Percentiles rank a stretch among this genome's conserved stretches.
These are phyloP conservation scores for Gambelia wislizenii DNA, from an alignment of 2,797 vertebrate genomes.

Conservation along the genomic window DNA sequence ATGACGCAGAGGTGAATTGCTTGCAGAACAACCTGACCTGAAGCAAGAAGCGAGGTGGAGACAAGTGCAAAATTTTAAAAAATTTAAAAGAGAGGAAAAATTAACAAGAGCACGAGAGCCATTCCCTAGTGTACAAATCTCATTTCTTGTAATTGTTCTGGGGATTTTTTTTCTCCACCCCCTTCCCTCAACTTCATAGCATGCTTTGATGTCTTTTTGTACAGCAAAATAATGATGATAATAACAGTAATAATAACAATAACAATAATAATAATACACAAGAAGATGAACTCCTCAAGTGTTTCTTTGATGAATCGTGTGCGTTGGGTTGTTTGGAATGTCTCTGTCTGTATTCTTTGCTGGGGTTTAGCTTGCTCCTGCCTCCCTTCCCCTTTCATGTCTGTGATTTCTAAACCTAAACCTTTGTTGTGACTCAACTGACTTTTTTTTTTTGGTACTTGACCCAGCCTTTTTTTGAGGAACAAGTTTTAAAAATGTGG, in stretches of 20 bases:
- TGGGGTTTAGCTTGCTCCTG: constrained; percentile 60
- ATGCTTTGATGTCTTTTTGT: constrained; percentile 96
- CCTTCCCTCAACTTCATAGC: constrained; percentile 79
- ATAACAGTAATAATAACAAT: constrained; percentile 57
- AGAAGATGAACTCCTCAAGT: constrained; percentile 76
- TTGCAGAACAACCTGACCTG: constrained; percentile 98
- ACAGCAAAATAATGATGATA: constrained; percentile 13
- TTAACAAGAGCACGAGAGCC: background rate
- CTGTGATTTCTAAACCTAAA: constrained; percentile 92
- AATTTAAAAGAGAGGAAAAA: fast-evolving
- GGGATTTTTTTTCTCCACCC: constrained; percentile 40
- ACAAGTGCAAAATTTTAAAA: fast-evolving
- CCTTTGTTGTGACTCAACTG: constrained; percentile 86
- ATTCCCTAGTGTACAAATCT: constrained; percentile 69
- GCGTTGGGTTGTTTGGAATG: constrained; percentile 81
- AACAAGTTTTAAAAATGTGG: constrained; percentile 78
- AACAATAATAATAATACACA: constrained; percentile 63
- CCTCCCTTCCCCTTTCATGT: constrained; percentile 24
- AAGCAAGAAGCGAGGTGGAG: background rate
- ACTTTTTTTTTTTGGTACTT: constrained; percentile 90
- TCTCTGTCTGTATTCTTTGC: constrained; percentile 74
- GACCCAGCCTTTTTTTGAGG: constrained; percentile 87
- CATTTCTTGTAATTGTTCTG: constrained; percentile 70
- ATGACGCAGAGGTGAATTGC: constrained; percentile 90
- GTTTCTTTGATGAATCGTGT: constrained; percentile 76